These are phyloP conservation scores for Ageneiosus marmoratus DNA, from an alignment of 2,113 vertebrate genomes.

Conservation along the genomic window DNA sequence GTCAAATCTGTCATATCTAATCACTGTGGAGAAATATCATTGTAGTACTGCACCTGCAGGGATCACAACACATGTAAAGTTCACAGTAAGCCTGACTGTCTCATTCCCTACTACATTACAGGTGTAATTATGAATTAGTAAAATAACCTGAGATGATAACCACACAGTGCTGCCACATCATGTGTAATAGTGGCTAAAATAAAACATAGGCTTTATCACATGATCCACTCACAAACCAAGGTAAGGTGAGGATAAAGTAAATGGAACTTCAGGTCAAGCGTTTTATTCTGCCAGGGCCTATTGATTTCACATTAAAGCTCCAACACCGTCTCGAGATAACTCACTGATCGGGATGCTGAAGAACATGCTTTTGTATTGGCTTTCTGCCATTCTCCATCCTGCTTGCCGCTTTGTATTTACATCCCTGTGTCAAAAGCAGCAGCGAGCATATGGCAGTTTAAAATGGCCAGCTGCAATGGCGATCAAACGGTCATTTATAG, in stretches of 20 bases:
- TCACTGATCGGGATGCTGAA: slow-evolving; percentile 81
- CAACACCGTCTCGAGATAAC: slow-evolving; percentile 75
- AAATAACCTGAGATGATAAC: neutral
- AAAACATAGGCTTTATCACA: slow-evolving; percentile 51
- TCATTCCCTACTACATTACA: neutral
- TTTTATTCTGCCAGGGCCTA: slow-evolving; percentile 78
- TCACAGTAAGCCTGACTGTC: neutral
- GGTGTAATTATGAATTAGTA: neutral
- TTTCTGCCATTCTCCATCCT: slow-evolving; percentile 86
- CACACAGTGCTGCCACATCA: neutral
- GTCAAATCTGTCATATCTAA: neutral
- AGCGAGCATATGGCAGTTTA: slow-evolving; percentile 76
- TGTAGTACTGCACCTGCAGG: neutral
- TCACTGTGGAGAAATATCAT: neutral
- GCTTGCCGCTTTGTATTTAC: slow-evolving; percentile 79
- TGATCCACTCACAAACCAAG: slow-evolving; percentile 29
- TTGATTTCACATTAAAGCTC: slow-evolving; percentile 93
- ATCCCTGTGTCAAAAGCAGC: slow-evolving; percentile 78
- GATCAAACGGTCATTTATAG: slow-evolving; percentile 59
- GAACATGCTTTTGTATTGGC: slow-evolving; percentile 83
- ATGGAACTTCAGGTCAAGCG: slow-evolving; percentile 73
- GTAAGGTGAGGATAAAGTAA: slow-evolving; percentile 29
- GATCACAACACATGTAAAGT: neutral
- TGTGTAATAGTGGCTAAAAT: slow-evolving; percentile 45
- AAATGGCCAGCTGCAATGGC: slow-evolving; percentile 68